These are phyloP conservation scores for Diachasmimorpha longicaudata DNA, from an alignment of 1,140 invertebrate species.

Conservation along the genomic window DNA sequence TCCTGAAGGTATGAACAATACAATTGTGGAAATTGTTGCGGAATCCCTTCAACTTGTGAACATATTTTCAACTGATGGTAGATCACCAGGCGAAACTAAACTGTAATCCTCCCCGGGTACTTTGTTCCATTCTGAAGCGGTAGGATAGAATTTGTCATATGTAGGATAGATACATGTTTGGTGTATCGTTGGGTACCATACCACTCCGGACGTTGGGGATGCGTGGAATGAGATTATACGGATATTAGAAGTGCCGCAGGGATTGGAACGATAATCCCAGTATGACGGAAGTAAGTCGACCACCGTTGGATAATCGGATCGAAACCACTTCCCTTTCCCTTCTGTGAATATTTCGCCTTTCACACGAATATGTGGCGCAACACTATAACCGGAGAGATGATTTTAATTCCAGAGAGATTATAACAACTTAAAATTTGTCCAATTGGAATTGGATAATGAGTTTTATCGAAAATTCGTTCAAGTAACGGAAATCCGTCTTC, in stretches of 20 bases:
- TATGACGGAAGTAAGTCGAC: slow-evolving; percentile 19
- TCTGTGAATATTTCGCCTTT: background rate
- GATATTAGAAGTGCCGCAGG: slow-evolving; percentile 14
- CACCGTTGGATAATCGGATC: slow-evolving; percentile 13
- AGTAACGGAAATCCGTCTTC: too few relatives aligned
- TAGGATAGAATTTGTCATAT: slow-evolving; percentile 22
- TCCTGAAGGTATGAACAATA: too few relatives aligned
- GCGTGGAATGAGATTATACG: slow-evolving; percentile 19
- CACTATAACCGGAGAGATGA: background rate
- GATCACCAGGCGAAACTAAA: background rate
- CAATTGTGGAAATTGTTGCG: too few relatives aligned
- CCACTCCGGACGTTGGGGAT: slow-evolving; percentile 6
- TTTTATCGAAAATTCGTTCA: too few relatives aligned
- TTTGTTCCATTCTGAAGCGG: background rate
- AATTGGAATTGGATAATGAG: background rate
- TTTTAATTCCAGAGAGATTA: background rate
- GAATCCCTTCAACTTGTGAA: background rate
- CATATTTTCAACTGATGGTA: background rate
- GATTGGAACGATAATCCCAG: slow-evolving; percentile 14
- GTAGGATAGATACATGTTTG: background rate
- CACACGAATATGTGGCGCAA: background rate
- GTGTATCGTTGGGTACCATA: background rate
- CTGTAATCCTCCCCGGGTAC: background rate
- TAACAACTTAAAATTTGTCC: background rate
- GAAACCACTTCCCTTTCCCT: background rate